Evolutionary conservation across 30 jellyfish, hydroid and myxozoan species (phyloP).

Genomic region (Turritopsis dohrnii): DNA sequence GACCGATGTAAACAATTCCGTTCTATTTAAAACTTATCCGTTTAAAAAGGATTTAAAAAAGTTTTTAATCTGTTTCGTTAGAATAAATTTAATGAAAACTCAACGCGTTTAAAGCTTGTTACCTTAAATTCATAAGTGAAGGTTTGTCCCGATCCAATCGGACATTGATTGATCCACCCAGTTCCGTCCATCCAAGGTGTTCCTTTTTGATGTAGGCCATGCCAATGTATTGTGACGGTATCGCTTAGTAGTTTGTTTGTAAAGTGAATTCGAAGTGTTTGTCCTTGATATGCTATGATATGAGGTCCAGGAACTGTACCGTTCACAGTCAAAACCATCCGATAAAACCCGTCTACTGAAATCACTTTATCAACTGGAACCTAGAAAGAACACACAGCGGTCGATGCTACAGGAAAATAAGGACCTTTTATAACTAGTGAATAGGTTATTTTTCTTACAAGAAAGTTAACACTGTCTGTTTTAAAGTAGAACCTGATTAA

Average conservation of each 20-base stretch:
- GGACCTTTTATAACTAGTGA: too few species aligned
- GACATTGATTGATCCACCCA: constrained; percentile 76
- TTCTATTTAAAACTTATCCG: too few species aligned
- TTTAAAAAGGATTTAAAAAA: too few species aligned
- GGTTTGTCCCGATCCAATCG: constrained; percentile 75
- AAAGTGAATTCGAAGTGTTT: constrained; percentile 38
- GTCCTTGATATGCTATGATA: constrained; percentile 38
- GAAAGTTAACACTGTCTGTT: too few species aligned
- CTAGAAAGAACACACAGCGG: neutral
- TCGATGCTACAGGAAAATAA: too few species aligned
- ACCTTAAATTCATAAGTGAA: neutral
- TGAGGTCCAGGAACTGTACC: constrained; percentile 51
- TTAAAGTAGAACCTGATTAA: too few species aligned
- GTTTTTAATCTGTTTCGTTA: too few species aligned
- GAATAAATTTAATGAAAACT: neutral
- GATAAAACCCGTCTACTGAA: constrained; percentile 29
- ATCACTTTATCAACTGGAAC: constrained; percentile 39
- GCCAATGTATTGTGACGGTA: constrained; percentile 81
- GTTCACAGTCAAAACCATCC: constrained; percentile 41
- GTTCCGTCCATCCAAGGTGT: constrained; percentile 97
- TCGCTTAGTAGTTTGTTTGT: constrained; percentile 55
- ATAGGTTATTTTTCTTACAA: too few species aligned
- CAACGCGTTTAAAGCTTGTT: too few species aligned
- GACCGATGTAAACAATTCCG: too few species aligned
- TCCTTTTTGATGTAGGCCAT: constrained; percentile 75